Conservation (phyloP, 1,140 invertebrate genomes). For the Patella vulgata region DNA sequence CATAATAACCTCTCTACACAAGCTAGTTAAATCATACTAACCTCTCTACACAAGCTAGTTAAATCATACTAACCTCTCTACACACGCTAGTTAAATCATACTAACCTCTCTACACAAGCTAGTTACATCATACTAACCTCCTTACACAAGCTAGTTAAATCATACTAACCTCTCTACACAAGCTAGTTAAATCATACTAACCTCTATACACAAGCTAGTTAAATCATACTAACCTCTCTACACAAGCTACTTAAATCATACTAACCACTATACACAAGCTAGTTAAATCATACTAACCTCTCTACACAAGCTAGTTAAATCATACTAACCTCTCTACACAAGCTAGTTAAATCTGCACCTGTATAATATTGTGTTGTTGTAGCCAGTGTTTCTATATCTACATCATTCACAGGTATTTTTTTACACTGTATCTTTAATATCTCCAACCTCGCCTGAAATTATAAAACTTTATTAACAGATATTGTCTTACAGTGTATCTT, state of each 20-base stretch:
- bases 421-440: constrained; percentile 47
- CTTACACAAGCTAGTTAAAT: too few species aligned
- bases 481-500: background rate
- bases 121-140: too few species aligned
- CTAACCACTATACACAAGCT: background rate
- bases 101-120: too few species aligned
- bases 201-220: background rate
- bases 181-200: background rate
- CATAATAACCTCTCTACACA: too few species aligned
- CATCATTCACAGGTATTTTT: constrained; percentile 41
- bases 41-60: too few species aligned
- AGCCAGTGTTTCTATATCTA: constrained; percentile 40
- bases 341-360: constrained; percentile 70
- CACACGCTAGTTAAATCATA: too few species aligned
- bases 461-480: constrained; percentile 8
- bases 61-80: too few species aligned
- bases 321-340: constrained; percentile 75
- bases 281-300: background rate
- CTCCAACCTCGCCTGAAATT: constrained; percentile 66
- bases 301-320: background rate
- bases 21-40: too few species aligned
- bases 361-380: constrained; percentile 47
- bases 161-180: background rate
- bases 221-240: background rate
- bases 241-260: background rate